phyloP scores from a whole-genome alignment of 2,888 invertebrate species.

The Dryocosmus kuriphilus region DNA sequence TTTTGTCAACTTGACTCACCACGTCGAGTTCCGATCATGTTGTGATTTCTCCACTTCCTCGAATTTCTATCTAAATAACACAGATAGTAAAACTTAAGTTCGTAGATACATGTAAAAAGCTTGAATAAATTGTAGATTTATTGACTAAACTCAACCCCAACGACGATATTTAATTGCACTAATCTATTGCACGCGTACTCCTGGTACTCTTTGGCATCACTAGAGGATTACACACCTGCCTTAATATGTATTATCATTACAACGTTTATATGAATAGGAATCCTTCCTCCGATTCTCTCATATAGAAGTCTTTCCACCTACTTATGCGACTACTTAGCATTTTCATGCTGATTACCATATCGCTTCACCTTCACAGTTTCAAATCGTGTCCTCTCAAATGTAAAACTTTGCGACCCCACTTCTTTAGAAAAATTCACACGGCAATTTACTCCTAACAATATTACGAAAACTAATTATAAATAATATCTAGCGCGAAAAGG shows the following conservation, averaged over 20 bases:
- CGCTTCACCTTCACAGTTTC: not conserved
- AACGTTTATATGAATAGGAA: not conserved
- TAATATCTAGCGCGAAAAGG: not conserved
- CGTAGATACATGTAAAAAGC: conserved; percentile 27
- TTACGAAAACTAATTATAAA: not conserved
- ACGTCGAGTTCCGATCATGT: not conserved
- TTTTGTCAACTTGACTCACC: conserved; percentile 16
- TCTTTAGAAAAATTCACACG: not conserved
- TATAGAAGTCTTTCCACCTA: not conserved
- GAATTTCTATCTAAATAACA: conserved; percentile 38
- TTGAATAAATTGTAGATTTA: conserved; percentile 32
- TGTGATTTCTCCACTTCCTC: conserved; percentile 10
- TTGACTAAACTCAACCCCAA: conserved; percentile 25
- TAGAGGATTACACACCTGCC: conserved; percentile 51
- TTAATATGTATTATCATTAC: conserved; percentile 10
- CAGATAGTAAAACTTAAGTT: conserved; percentile 8
- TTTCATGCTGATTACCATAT: not conserved
- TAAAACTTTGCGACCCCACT: not conserved
- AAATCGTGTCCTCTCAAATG: not conserved
- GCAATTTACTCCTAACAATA: not conserved
- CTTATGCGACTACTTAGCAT: not conserved
- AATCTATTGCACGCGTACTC: conserved; percentile 69
- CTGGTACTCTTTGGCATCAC: conserved; percentile 70
- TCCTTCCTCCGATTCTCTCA: conserved; percentile 24
- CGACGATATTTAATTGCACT: conserved; percentile 64